Conservation (phyloP, 2,113 vertebrate species). For the Phaetusa simplex region DNA sequence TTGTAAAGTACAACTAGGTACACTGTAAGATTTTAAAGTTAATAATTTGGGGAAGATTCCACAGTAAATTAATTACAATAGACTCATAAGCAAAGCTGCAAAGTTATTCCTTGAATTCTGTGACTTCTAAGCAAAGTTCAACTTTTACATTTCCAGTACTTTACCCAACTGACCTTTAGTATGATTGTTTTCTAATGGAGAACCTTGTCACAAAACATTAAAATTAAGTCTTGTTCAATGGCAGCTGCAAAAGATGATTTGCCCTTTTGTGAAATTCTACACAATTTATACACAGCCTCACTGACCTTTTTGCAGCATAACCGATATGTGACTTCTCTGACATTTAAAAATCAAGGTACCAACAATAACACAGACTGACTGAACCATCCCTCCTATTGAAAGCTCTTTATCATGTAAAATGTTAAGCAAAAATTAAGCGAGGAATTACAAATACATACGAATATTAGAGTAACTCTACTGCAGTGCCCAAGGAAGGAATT, state of each 20-base stretch:
- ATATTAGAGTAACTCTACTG: background rate
- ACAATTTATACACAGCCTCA: slow-evolving; percentile 14
- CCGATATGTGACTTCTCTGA: slow-evolving; percentile 23
- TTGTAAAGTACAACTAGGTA: background rate
- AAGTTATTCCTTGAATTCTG: background rate
- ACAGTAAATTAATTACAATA: background rate
- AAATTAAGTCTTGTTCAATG: slow-evolving; percentile 43
- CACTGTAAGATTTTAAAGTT: background rate
- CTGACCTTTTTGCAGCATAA: slow-evolving; percentile 54
- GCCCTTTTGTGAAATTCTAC: slow-evolving; percentile 55
- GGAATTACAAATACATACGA: background rate
- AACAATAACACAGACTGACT: background rate
- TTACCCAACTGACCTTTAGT: slow-evolving; percentile 15
- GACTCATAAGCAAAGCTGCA: background rate
- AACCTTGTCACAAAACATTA: slow-evolving; percentile 25
- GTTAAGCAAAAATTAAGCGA: slow-evolving; percentile 36
- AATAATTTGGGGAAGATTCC: background rate
- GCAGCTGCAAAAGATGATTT: slow-evolving; percentile 51
- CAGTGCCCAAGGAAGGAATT: background rate
- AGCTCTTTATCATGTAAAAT: background rate
- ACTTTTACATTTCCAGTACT: background rate
- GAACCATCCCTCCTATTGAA: background rate
- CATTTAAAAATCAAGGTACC: slow-evolving; percentile 50
- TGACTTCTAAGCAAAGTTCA: slow-evolving; percentile 11
- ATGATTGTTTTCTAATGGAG: slow-evolving; percentile 44